These are phyloP conservation scores for Coreius guichenoti DNA, from an alignment of 2,797 vertebrate species.

Conservation along the genomic window DNA sequence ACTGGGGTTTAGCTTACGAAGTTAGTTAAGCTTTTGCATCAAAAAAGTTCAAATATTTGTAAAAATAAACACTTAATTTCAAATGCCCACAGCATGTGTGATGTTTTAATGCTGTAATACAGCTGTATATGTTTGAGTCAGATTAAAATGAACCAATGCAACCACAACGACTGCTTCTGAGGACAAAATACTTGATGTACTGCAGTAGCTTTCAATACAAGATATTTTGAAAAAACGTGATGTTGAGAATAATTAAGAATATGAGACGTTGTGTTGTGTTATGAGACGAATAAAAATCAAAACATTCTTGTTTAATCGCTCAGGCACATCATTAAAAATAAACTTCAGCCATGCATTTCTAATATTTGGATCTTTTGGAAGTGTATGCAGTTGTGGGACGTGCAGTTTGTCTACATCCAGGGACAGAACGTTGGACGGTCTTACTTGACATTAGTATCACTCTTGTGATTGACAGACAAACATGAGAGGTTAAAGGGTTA, in stretches of 20 bases:
- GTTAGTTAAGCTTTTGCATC: not conserved
- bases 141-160: not conserved
- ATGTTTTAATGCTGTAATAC: too few species aligned
- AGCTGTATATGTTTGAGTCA: not conserved
- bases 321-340: not conserved
- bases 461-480: not conserved
- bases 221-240: not conserved
- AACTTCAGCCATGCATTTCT: not conserved
- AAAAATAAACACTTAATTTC: not conserved
- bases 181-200: not conserved
- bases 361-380: not conserved
- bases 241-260: too few species aligned
- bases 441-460: too few species aligned
- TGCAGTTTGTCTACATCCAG: too few species aligned
- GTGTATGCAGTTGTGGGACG: too few species aligned
- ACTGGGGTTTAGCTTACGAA: not conserved
- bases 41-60: not conserved
- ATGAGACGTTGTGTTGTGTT: too few species aligned
- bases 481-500: not conserved
- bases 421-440: too few species aligned
- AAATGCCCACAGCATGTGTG: not conserved
- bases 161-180: not conserved
- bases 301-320: not conserved
- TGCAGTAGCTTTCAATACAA: not conserved
- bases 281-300: not conserved